Conservation (phyloP, 2,888 invertebrate species). For the Temnothorax unifasciatus region DNA sequence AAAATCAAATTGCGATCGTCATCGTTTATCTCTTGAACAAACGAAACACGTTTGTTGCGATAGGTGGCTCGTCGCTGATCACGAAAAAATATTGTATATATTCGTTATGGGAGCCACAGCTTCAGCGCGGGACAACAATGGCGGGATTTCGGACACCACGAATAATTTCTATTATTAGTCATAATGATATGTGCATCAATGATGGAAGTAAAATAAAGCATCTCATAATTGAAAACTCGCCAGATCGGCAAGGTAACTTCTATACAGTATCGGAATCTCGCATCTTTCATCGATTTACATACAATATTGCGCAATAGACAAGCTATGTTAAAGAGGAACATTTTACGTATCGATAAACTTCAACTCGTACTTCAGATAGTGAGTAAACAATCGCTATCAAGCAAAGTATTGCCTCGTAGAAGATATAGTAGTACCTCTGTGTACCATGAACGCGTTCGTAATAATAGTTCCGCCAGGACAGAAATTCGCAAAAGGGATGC, state of each 20-base stretch:
- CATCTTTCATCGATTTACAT: neutral
- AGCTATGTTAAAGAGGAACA: neutral
- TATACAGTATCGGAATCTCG: neutral
- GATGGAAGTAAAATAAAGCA: constrained; percentile 27
- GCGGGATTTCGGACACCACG: constrained; percentile 1
- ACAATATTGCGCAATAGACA: neutral
- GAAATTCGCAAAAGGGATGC: constrained; percentile 8
- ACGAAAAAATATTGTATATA: constrained; percentile 33
- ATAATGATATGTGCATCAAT: neutral
- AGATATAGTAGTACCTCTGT: constrained; percentile 7
- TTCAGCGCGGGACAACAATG: neutral
- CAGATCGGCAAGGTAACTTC: neutral
- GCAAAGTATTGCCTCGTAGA: neutral
- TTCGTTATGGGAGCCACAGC: neutral
- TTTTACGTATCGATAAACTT: constrained; percentile 22
- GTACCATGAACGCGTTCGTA: neutral
- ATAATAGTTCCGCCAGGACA: constrained; percentile 30
- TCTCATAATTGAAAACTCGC: constrained; percentile 3
- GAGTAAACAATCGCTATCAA: neutral
- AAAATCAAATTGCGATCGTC: constrained; percentile 55
- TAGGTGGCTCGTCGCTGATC: constrained; percentile 28
- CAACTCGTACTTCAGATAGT: neutral
- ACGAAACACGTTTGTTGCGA: constrained; percentile 34
- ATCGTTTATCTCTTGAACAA: constrained; percentile 52
- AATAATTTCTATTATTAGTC: constrained; percentile 34